Evolutionary conservation across 2,797 vertebrate species (phyloP).

Genomic region (Ataeniobius toweri): DNA sequence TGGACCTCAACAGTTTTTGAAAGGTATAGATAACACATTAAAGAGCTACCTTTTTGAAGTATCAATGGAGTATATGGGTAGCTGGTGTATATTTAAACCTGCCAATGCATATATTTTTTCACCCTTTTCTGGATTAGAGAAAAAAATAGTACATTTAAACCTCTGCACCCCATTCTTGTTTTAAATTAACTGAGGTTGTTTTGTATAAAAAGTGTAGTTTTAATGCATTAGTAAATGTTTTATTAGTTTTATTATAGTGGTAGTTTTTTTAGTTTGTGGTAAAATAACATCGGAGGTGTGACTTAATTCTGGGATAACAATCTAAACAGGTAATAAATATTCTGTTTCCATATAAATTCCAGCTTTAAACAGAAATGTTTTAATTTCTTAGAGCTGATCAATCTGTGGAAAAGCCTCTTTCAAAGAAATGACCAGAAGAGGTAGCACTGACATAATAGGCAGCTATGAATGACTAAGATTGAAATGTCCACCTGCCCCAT

Average conservation of each 20-base stretch:
- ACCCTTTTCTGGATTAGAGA: too few species aligned
- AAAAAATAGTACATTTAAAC: neutral
- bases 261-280: too few species aligned
- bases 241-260: too few species aligned
- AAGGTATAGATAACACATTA: neutral
- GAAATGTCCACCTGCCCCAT: slow-evolving; percentile 65
- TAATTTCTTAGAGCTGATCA: neutral
- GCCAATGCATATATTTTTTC: too few species aligned
- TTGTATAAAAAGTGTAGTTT: neutral
- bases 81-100: too few species aligned
- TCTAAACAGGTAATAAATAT: neutral
- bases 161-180: neutral
- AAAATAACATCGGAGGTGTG: neutral
- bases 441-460: neutral
- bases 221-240: neutral
- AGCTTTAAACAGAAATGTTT: neutral
- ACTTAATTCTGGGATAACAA: neutral
- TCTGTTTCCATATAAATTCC: neutral
- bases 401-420: neutral
- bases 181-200: neutral
- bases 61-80: too few species aligned
- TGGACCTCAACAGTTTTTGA: neutral
- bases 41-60: too few species aligned
- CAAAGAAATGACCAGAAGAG: neutral
- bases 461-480: slow-evolving; percentile 38